Percentiles rank a stretch among this genome's conserved stretches.
These are phyloP conservation scores for Tenthredo scrophulariae DNA, from an alignment of 2,888 invertebrate species.

Conservation along the genomic window DNA sequence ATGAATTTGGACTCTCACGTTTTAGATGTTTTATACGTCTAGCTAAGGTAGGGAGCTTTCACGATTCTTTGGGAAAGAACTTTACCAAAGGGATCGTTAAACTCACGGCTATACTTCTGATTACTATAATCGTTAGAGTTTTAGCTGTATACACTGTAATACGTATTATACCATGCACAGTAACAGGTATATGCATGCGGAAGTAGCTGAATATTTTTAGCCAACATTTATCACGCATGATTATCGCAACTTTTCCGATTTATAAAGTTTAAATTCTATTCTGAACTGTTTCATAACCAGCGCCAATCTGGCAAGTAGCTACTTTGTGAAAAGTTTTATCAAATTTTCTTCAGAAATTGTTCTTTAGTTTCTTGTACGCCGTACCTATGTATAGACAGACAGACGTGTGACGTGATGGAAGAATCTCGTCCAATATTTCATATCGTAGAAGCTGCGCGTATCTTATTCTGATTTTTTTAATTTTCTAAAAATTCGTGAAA, in stretches of 20 bases:
- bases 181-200: neutral
- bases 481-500: no score
- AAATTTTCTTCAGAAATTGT: conserved; percentile 14
- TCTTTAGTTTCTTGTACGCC: neutral
- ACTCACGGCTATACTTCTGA: neutral
- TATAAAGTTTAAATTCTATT: conserved; percentile 9
- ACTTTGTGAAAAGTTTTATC: neutral
- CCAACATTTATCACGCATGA: neutral
- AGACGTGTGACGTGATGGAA: neutral
- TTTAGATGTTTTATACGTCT: neutral
- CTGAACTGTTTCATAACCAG: neutral
- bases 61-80: conserved; percentile 17
- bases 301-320: neutral
- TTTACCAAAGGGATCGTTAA: conserved; percentile 8
- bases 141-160: neutral
- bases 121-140: neutral
- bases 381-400: neutral
- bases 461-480: neutral
- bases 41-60: neutral
- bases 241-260: conserved; percentile 25
- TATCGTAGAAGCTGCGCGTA: neutral
- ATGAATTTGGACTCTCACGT: conserved; percentile 5
- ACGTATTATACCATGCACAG: neutral
- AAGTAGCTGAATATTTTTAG: neutral
- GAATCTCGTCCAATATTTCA: neutral